These are phyloP conservation scores for Neostethus bicornis DNA, from an alignment of 2,797 vertebrate genomes.

Conservation along the genomic window DNA sequence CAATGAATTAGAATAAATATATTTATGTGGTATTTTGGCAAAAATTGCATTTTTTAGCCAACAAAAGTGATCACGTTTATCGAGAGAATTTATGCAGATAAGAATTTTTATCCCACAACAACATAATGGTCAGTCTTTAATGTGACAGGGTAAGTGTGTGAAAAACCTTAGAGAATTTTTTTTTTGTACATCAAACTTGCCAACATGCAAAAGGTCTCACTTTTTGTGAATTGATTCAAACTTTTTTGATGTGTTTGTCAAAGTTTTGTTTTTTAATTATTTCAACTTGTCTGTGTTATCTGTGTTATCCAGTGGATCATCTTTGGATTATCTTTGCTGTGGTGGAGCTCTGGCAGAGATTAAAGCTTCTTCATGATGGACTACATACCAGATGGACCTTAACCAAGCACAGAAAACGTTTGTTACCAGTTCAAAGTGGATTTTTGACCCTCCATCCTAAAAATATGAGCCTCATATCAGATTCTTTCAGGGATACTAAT, in stretches of 20 bases:
- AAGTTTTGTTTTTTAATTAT: neutral
- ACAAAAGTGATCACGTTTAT: no score
- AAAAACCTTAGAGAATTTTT: no score
- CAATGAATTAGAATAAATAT: no score
- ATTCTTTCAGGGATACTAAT: constrained; percentile 2
- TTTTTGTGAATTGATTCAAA: no score
- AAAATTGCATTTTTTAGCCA: no score
- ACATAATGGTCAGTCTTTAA: no score
- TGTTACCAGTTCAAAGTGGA: constrained; percentile 2
- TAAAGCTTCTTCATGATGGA: neutral
- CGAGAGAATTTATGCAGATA: no score
- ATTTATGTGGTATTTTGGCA: no score
- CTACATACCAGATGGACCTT: constrained; percentile 15
- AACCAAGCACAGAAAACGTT: constrained; percentile 37
- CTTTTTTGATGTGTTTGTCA: neutral
- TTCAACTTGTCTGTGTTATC: neutral
- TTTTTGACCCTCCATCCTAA: neutral
- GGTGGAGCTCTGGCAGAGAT: neutral
- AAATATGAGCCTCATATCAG: neutral
- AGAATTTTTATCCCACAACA: no score
- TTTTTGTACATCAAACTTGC: no score
- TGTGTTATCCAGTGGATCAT: constrained; percentile 12
- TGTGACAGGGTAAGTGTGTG: no score
- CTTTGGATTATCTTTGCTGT: neutral
- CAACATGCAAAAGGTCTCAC: no score